phyloP scores from a whole-genome alignment of 2,888 invertebrate genomes.

The Drosophila hamatofila region DNA sequence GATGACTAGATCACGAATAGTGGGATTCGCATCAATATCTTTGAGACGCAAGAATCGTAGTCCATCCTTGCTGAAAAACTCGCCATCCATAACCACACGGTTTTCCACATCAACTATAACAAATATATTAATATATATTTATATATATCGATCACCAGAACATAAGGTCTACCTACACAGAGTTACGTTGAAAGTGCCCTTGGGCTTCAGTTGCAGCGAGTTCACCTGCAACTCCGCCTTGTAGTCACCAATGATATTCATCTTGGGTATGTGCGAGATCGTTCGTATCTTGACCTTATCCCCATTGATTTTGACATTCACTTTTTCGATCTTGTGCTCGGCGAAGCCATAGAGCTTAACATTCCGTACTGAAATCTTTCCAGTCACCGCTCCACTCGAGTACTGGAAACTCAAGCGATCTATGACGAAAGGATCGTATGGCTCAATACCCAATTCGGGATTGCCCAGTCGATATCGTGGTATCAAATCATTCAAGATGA shows the following conservation, averaged over 20 bases:
- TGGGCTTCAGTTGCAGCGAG: slow-evolving; percentile 87
- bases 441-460: slow-evolving; percentile 77
- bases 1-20: slow-evolving; percentile 88
- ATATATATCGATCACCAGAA: not conserved
- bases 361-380: slow-evolving; percentile 85
- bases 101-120: slow-evolving; percentile 60
- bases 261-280: slow-evolving; percentile 86
- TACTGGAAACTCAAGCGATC: slow-evolving; percentile 78
- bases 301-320: slow-evolving; percentile 86
- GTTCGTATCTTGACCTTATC: slow-evolving; percentile 75
- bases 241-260: slow-evolving; percentile 87
- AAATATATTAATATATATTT: not conserved
- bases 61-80: slow-evolving; percentile 86
- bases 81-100: slow-evolving; percentile 84
- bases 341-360: slow-evolving; percentile 87
- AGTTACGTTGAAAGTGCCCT: slow-evolving; percentile 87
- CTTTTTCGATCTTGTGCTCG: slow-evolving; percentile 86
- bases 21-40: slow-evolving; percentile 88
- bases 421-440: slow-evolving; percentile 82
- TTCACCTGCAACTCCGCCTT: slow-evolving; percentile 88
- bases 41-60: slow-evolving; percentile 87
- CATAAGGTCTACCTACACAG: slow-evolving; percentile 86
- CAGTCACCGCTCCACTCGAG: slow-evolving; percentile 72
- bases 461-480: slow-evolving; percentile 81
- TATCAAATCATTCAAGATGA: slow-evolving; percentile 86